These are phyloP conservation scores for Patagioenas fasciata DNA, from an alignment of 2,113 vertebrate species.

Conservation along the genomic window DNA sequence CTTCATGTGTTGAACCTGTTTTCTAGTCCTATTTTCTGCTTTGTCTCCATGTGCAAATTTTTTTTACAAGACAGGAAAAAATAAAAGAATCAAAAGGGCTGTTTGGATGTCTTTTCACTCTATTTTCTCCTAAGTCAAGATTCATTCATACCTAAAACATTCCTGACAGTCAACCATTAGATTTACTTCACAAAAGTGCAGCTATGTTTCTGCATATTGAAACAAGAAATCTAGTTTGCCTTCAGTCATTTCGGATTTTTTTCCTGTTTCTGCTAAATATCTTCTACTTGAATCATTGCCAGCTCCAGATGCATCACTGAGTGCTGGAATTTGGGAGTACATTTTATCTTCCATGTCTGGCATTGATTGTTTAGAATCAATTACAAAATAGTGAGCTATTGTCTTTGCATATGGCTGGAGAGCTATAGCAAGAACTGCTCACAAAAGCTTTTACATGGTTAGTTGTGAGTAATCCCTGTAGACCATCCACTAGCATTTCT, in stretches of 20 bases:
- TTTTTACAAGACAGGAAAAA: neutral
- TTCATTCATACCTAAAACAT: neutral
- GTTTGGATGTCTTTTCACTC: neutral
- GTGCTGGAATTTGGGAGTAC: neutral
- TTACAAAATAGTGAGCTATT: neutral
- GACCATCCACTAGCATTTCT: neutral
- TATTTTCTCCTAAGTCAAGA: neutral
- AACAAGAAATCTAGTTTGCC: neutral
- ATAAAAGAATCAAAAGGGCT: neutral
- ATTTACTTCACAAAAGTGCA: neutral
- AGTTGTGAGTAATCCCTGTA: neutral
- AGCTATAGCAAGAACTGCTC: neutral
- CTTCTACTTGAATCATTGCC: neutral
- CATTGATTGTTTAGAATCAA: neutral
- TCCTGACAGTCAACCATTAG: neutral
- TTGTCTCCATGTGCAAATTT: neutral
- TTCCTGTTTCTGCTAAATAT: neutral
- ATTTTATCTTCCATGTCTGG: neutral
- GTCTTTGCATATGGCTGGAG: neutral
- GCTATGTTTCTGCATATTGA: neutral
- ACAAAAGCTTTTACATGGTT: neutral
- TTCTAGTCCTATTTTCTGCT: neutral
- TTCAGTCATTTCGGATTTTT: neutral
- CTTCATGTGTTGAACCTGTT: neutral
- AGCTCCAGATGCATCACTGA: neutral